Evolutionary conservation across 2,888 invertebrate genomes (phyloP), one percentile per base, ranked within the genome.

Genomic region (Tipula unca): DNA sequence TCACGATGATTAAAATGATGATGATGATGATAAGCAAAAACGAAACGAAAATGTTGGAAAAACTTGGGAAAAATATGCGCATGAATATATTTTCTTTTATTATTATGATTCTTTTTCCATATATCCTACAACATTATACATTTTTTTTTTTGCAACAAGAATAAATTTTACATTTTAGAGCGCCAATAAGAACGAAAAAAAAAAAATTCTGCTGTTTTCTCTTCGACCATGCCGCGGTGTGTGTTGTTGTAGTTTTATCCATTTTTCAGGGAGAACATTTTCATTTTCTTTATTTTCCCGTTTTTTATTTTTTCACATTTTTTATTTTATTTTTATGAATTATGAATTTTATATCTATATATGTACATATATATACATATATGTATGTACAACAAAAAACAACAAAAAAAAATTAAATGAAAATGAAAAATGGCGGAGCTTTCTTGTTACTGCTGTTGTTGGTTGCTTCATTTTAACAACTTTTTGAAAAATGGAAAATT

Each of bases 11-110:
- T 69, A 25, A 25, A 69, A 25, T 25, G 69, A 69, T 69, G 69
- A 69, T 69, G 48, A 48, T 48, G 69, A 69, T 69, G 69, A 69
- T 69, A 69, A 69, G 69, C 69, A 69, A 69, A 69, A 69, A 69
- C n/a, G 20, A 69, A 69, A 39, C 2, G 3, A 69, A 48, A 48
- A 48, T 48, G 48, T 48, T 84, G 35, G 36, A 36, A 84, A 83
- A 84, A 17, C 35, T 84, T 84, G 83, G 29, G 25, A 84, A 36
- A 84, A 84, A 84, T 36, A 84, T 84, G 84, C 84, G 84, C 84
- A 84, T 84, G 84, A 84, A 84, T 84, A 84, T 32, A 36, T 84
- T 84, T 32, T 84, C 36, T 84, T 84, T 35, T 84, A 17, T 84
- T 32, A 8, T 84, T n/a, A n/a, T n/a, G n/a, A n/a, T n/a, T n/a